Evolutionary conservation across 2,888 invertebrate species (phyloP), one percentile per base, ranked within the genome.

Genomic region (Pyrrhia umbra): DNA sequence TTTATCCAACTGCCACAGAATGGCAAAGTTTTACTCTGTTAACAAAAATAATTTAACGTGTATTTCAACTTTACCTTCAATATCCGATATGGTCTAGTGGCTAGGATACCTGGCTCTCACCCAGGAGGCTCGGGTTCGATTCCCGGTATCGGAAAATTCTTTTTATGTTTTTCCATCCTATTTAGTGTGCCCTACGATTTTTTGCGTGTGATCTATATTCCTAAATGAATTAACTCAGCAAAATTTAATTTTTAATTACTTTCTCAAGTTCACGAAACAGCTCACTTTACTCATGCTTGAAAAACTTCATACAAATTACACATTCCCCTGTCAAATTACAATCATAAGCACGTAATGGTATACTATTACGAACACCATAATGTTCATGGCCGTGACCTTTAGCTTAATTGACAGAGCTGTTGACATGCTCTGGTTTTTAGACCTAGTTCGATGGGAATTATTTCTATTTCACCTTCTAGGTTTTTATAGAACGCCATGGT

Each of bases 71-170:
- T 0, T 0, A 0, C 0, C 0, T 0, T 0, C 2, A 73, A 9
- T 0, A 85, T 85, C 84, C 79, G 83, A 84, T 95, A 95, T 95
- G 95, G 95, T 96, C 96, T 96, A 96, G 96, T 96, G 96, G 96
- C 96, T 96, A 96, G 96, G 96, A 96, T 96, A 96, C 96, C 96
- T 96, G 96, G 96, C 96, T 96, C 95, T 96, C 96, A 96, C 95
- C 96, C 96, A 96, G 96, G 96, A 95, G 95, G 95, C 95, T 93
- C 95, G 95, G 95, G 95, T 95, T 95, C 95, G 95, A 95, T 95
- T 95, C 95, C 95, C 95, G 95, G 95, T 95, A 95, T 92, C 94
- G 95, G 95, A 95, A 95, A 60, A 49, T 0, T 43, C 21, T 62
- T 76, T 82, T 76, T 80, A n/a, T 95, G 95, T 96, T 95, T 9